Base-by-base conservation (phyloP, 2,888 invertebrate species). In the Agonopterix arenella region DNA sequence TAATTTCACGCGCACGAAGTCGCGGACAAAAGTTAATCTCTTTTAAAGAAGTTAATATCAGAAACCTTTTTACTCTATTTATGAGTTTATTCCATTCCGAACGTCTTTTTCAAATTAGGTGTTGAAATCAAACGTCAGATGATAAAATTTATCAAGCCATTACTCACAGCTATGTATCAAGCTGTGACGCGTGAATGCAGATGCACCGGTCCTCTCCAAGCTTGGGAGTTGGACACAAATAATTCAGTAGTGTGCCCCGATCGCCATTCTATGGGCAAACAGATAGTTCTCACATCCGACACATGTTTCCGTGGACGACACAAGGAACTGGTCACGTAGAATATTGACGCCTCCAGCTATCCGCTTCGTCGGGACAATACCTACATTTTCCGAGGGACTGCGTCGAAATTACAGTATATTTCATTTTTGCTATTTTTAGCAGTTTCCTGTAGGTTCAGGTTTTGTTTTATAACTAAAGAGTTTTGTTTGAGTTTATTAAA, bases 231-330 rank as follows among this genome's bases (percentile, higher is more conserved):
- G 42, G 45, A 8, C 43, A 43, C 52, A 50, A 52, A 50, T 52
- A 52, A 53, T 50, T 53, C 50, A 53, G 50, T 41, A 46, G 82
- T 83, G 71, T 67, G 62, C 68, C 64, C 57, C 70, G 77, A 78
- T 81, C 75, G 80, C 80, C 72, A 80, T 84, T 84, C 84, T 80
- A 71, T 74, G 73, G 71, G 80, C 80, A 84, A 86, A 86, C 80
- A 85, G 85, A 86, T 86, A 86, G 84, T 80, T 80, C 75, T 82
- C 75, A 81, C 85, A 82, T 85, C 86, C 88, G 88, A 86, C 88
- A 85, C 84, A 84, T 84, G 85, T 85, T 84, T 85, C 85, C 83
- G 77, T 68, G 74, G 78, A 73, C 74, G 77, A 78, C 80, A 78
- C 77, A 76, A 71, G 74, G 77, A 74, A 73, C 80, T 79, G 83